A percentile compares a stretch with the other conserved stretches of the same genome.
Evolutionary conservation across 2,797 vertebrate genomes (phyloP).

Genomic region (Scarus forsteni): DNA sequence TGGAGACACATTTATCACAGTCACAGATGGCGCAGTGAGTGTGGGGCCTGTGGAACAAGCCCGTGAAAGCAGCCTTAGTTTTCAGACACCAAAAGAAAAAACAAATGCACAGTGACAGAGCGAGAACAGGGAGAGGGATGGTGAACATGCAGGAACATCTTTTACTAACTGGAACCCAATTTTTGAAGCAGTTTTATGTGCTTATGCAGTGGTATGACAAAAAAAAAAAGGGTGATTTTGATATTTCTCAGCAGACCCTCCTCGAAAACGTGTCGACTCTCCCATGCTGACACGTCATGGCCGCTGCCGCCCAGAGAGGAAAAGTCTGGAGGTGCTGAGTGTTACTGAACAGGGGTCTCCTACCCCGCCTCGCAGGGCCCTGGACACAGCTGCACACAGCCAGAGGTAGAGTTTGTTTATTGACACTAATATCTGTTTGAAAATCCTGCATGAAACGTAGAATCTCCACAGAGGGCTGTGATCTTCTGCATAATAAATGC

Average conservation of each 20-base stretch:
- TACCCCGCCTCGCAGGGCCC: constrained; percentile 90
- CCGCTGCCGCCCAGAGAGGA: constrained; percentile 91
- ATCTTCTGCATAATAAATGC: too few relatives aligned
- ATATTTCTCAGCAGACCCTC: constrained; percentile 83
- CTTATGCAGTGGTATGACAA: too few relatives aligned
- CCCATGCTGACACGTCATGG: constrained; percentile 94
- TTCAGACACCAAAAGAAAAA: constrained; percentile 22
- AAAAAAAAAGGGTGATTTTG: too few relatives aligned
- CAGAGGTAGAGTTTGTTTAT: constrained; percentile 74
- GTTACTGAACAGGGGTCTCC: constrained; percentile 93
- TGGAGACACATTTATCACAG: constrained; percentile 41
- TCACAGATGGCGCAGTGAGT: constrained; percentile 55
- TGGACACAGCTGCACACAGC: constrained; percentile 87
- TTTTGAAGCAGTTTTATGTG: too few relatives aligned
- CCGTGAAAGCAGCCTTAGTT: background rate
- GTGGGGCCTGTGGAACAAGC: constrained; percentile 46
- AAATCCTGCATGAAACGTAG: too few relatives aligned
- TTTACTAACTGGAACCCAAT: too few relatives aligned
- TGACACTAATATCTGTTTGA: background rate
- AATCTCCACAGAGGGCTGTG: too few relatives aligned
- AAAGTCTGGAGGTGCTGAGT: constrained; percentile 94
- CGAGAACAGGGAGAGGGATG: background rate
- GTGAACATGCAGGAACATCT: background rate
- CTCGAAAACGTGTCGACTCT: constrained; percentile 93
- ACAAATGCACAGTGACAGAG: constrained; percentile 31